Evolutionary conservation across 1,140 invertebrate species (phyloP), one percentile per base, ranked within the genome.

Genomic region (Saccostrea echinata): DNA sequence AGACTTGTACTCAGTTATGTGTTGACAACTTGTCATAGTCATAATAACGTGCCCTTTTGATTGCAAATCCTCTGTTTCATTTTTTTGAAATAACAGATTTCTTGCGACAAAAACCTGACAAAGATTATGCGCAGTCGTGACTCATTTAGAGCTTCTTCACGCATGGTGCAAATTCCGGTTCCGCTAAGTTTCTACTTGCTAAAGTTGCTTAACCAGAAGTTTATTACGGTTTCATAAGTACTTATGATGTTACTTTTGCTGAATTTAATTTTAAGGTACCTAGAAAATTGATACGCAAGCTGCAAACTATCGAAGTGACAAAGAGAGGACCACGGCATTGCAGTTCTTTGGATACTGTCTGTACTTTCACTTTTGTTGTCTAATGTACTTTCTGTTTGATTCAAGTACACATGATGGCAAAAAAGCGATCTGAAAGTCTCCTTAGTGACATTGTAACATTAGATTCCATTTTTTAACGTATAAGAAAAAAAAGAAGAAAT

Each of bases 1-100:
- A 93, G 96, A 96, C 96, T 97, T 97, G 95, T 97, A 97, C 95
- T 96, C 97, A 95, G 96, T 96, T 92, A 97, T 95, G 95, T 97
- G 97, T 95, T 96, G 96, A 94, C 97, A 97, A 92, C 97, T 97
- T 92, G 90, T 91, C 86, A 93, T 91, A 91, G 91, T 94, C 93
- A 64, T 88, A 57, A 84, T 83, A 53, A 55, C 43, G 35, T 55
- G 53, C 33, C 35, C 55, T 83, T 64, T 83, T 80, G 53, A 27
- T 30, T 61, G 83, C 51, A 33, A 57, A 12, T 84, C 30, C 52
- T 53, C 16, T 51, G 55, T 57, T 53, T 84, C 83, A 84, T 84
- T 84, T 84, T 43, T 83, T 84, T 61, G n/a, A 83, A 83, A 83
- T 84, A 33, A 55, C 55, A 61, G 83, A 52, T 84, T 76, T 84